phyloP scores from a whole-genome alignment of 2,113 vertebrate species.

The Nipponia nippon region DNA sequence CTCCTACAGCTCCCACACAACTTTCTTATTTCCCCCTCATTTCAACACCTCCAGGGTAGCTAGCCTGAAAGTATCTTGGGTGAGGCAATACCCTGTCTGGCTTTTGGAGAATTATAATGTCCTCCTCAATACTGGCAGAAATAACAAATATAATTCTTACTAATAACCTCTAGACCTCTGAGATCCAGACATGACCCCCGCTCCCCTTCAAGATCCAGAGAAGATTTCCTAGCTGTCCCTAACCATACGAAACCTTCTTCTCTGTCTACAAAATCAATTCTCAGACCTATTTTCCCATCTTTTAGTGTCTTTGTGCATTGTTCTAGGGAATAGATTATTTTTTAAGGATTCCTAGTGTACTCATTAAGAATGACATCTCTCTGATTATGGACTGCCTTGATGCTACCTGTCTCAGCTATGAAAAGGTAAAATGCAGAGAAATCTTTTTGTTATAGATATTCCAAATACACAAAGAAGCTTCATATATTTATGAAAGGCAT shows the following conservation, averaged over 20 bases:
- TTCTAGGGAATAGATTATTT: not conserved
- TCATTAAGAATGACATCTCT: not conserved
- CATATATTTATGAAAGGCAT: not conserved
- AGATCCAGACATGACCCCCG: not conserved
- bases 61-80: not conserved
- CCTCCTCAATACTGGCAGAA: not conserved
- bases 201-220: not conserved
- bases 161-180: not conserved
- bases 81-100: not conserved
- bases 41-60: constrained; percentile 4
- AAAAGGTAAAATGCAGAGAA: not conserved
- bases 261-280: not conserved
- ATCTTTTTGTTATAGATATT: not conserved
- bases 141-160: not conserved
- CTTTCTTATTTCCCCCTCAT: constrained; percentile 11
- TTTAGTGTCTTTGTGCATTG: not conserved
- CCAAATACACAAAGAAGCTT: not conserved
- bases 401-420: not conserved
- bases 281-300: not conserved
- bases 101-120: not conserved
- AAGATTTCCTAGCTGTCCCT: not conserved
- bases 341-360: not conserved
- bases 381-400: not conserved
- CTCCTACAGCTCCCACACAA: not conserved
- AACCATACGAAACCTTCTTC: not conserved